These are phyloP conservation scores for Noctilio leporinus DNA, from an alignment of 2,113 vertebrate genomes.

Conservation along the genomic window DNA sequence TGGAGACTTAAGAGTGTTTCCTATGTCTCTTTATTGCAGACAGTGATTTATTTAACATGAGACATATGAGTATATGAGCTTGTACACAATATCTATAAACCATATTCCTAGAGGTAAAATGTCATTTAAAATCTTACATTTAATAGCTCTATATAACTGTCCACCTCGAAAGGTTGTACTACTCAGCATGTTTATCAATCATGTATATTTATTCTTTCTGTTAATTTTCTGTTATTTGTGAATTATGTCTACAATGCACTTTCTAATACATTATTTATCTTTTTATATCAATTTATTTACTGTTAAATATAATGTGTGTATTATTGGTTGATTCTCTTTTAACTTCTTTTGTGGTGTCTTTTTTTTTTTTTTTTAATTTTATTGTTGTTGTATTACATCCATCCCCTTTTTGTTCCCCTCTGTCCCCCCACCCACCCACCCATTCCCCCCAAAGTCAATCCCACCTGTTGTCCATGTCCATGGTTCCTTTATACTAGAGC, in stretches of 20 bases:
- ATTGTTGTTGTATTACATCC: too few species aligned
- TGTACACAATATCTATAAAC: neutral
- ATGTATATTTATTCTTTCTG: neutral
- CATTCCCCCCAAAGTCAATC: too few species aligned
- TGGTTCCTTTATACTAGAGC: too few species aligned
- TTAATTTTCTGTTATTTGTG: neutral
- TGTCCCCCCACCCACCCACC: too few species aligned
- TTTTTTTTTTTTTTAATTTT: too few species aligned
- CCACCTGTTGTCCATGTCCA: too few species aligned
- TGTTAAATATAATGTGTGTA: neutral
- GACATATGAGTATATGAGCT: neutral
- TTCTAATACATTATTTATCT: neutral
- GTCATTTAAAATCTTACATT: constrained; percentile 8
- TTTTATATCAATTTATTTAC: neutral
- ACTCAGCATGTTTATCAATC: neutral
- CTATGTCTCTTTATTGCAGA: neutral
- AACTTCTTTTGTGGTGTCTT: neutral
- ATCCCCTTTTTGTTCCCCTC: too few species aligned
- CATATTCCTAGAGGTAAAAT: neutral
- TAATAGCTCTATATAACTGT: neutral
- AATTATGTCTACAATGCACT: neutral
- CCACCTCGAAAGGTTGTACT: neutral
- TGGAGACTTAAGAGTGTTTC: neutral
- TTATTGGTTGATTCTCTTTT: neutral
- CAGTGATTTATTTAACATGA: neutral